These are phyloP conservation scores for Drosophila miranda DNA, from an alignment of 1,140 invertebrate genomes.

Conservation along the genomic window DNA sequence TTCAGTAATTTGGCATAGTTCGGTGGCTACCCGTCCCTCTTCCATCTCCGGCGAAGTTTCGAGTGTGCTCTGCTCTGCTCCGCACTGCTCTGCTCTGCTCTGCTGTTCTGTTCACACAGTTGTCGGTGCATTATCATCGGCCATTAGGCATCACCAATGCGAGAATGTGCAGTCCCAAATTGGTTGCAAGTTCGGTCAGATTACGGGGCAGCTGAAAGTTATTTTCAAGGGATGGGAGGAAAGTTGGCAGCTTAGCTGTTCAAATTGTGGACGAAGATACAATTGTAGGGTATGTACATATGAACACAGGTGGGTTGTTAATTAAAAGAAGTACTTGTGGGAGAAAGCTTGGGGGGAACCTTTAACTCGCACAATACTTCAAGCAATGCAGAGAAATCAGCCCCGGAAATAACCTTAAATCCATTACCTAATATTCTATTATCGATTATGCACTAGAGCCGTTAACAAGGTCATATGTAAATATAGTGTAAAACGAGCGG, in stretches of 20 bases:
- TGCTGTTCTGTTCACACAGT: conserved; percentile 30
- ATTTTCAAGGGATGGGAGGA: no score
- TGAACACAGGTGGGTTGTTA: not conserved
- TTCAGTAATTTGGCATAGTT: conserved; percentile 58
- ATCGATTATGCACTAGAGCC: no score
- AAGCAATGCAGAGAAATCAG: no score
- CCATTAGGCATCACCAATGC: conserved; percentile 43
- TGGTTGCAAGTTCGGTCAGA: conserved; percentile 36
- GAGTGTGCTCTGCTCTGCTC: conserved; percentile 4
- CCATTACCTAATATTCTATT: no score
- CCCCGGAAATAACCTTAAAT: no score
- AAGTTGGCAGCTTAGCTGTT: not conserved
- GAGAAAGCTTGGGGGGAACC: no score
- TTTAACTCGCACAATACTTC: no score
- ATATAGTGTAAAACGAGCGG: not conserved
- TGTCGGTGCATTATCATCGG: conserved; percentile 55
- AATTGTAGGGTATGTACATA: not conserved
- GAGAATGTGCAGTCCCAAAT: conserved; percentile 27
- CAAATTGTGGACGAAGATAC: not conserved
- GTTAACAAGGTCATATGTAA: not conserved
- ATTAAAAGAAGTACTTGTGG: no score
- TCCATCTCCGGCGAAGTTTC: conserved; percentile 26
- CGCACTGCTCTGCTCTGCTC: no score
- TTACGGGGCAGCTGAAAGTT: conserved; percentile 29
- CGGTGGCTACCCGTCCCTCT: conserved; percentile 22